These are phyloP conservation scores for Astreopora myriophthalma DNA, from an alignment of 64 coral and sea anemone genomes.

Conservation along the genomic window DNA sequence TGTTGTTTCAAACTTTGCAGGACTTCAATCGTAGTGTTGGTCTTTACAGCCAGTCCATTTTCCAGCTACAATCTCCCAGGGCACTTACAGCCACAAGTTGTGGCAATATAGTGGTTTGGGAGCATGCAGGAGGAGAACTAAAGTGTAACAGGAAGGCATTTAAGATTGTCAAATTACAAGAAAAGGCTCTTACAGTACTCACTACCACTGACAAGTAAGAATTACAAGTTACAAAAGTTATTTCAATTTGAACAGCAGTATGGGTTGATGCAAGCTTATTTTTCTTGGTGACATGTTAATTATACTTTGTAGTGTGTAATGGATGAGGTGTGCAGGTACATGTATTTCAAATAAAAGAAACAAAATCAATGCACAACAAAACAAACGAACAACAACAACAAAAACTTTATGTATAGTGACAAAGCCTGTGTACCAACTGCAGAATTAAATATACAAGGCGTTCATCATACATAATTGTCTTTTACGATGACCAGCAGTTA, in stretches of 20 bases:
- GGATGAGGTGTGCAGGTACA: no score
- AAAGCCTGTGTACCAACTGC: no score
- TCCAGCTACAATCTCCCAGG: conserved; percentile 84
- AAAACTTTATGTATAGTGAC: no score
- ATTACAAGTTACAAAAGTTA: background rate
- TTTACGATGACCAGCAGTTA: no score
- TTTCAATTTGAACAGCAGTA: background rate
- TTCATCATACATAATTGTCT: no score
- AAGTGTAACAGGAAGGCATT: conserved; percentile 96
- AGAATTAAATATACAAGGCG: no score
- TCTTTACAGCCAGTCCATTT: conserved; percentile 90
- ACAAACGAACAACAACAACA: no score
- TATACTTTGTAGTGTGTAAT: no score
- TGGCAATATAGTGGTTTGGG: conserved; percentile 98
- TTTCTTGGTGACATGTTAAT: no score
- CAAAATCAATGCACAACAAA: no score
- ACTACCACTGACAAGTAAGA: conserved; percentile 87
- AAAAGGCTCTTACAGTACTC: conserved; percentile 92
- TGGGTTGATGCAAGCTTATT: no score
- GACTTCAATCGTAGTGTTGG: conserved; percentile 98
- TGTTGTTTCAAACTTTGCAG: background rate
- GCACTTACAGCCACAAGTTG: conserved; percentile 91
- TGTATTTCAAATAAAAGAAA: no score
- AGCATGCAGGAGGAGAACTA: conserved; percentile 81
- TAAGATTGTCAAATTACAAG: conserved; percentile 98